Percentiles rank a stretch among this genome's conserved stretches.
Conservation (phyloP, 2,888 invertebrate species). For the Phrixothrix hirtus region DNA sequence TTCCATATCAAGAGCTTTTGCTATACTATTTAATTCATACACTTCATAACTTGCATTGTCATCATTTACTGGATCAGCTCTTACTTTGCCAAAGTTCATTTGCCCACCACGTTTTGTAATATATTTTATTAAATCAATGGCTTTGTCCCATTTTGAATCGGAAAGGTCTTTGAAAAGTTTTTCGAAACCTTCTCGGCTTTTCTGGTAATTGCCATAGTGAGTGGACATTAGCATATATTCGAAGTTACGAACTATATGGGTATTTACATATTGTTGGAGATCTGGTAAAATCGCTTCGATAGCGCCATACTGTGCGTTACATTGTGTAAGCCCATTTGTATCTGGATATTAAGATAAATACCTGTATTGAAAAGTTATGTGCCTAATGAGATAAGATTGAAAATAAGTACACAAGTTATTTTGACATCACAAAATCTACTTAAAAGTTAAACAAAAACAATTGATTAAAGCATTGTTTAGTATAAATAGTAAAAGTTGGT, state of each 20-base stretch:
- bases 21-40: conserved; percentile 72
- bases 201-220: conserved; percentile 76
- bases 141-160: conserved; percentile 74
- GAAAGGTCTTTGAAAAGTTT: conserved; percentile 74
- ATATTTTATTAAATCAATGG: conserved; percentile 76
- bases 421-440: too few species aligned
- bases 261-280: conserved; percentile 63
- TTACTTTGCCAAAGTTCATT: conserved; percentile 59
- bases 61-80: conserved; percentile 48
- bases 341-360: conserved; percentile 32
- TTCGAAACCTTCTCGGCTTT: conserved; percentile 75
- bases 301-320: conserved; percentile 69
- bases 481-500: too few species aligned
- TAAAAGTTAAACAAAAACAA: conserved; percentile 1
- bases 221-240: conserved; percentile 76
- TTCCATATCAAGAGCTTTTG: conserved; percentile 74
- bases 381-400: too few species aligned
- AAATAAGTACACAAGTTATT: too few species aligned
- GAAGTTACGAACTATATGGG: conserved; percentile 72
- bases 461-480: neutral
- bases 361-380: too few species aligned
- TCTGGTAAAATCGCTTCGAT: conserved; percentile 59
- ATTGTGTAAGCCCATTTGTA: conserved; percentile 54
- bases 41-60: conserved; percentile 60
- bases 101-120: conserved; percentile 72